Conservation (phyloP, 2,888 invertebrate genomes). For the Ormyrus pomaceus region DNA sequence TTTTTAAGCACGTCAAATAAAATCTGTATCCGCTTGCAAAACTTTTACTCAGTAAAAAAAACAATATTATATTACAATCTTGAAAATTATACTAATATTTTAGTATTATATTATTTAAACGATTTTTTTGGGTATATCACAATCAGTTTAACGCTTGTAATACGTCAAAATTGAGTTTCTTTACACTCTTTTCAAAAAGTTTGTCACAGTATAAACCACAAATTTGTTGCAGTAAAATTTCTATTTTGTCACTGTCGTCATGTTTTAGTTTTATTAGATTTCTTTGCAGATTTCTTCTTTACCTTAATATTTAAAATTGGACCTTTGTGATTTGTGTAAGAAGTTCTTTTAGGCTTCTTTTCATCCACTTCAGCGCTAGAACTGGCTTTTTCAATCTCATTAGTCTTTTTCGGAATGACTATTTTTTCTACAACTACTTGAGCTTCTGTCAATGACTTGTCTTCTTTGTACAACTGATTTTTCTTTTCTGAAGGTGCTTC, state of each 20-base stretch:
- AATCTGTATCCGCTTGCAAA: constrained; percentile 35
- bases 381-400: constrained; percentile 43
- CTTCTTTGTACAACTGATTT: not conserved
- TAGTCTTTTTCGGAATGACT: constrained; percentile 33
- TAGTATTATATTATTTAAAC: constrained; percentile 24
- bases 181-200: constrained; percentile 34
- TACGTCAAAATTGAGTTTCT: constrained; percentile 32
- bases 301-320: constrained; percentile 74
- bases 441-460: constrained; percentile 25
- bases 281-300: constrained; percentile 58
- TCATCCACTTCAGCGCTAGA: constrained; percentile 42
- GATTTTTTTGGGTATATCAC: constrained; percentile 53
- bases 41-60: constrained; percentile 44
- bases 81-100: constrained; percentile 42
- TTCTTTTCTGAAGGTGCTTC: constrained; percentile 37
- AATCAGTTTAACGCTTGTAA: constrained; percentile 47
- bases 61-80: constrained; percentile 51
- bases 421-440: constrained; percentile 54
- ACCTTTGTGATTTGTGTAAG: constrained; percentile 71
- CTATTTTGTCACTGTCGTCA: constrained; percentile 20
- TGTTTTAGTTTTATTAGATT: constrained; percentile 33
- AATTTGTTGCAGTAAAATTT: constrained; percentile 42
- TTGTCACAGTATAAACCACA: constrained; percentile 39
- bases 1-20: constrained; percentile 48
- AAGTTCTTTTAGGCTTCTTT: constrained; percentile 57